Evolutionary conservation across 2,888 invertebrate species (phyloP).

Genomic region (Nebria brevicollis): DNA sequence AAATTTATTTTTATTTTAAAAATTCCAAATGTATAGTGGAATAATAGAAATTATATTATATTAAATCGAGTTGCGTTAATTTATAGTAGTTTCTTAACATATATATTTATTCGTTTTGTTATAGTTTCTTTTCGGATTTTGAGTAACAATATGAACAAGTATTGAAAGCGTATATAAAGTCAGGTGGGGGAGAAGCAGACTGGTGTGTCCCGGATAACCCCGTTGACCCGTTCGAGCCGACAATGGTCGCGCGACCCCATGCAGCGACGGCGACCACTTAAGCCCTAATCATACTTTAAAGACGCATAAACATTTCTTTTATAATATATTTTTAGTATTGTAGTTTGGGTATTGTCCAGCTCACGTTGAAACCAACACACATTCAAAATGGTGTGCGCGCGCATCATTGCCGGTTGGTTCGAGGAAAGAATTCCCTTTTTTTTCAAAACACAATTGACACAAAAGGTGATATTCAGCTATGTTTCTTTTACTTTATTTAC

Average conservation of each 20-base stretch:
- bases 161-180: not conserved
- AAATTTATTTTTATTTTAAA: no score
- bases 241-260: conserved; percentile 52
- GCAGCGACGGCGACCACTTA: conserved; percentile 54
- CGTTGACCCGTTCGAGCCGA: conserved; percentile 26
- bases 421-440: conserved; percentile 11
- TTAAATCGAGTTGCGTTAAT: no score
- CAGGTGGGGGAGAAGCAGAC: not conserved
- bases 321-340: conserved; percentile 37
- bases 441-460: conserved; percentile 24
- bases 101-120: no score
- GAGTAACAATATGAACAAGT: not conserved
- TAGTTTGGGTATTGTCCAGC: conserved; percentile 11
- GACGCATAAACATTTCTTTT: conserved; percentile 44
- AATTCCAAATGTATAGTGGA: no score
- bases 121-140: conserved; percentile 1
- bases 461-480: conserved; percentile 11
- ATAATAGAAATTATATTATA: no score
- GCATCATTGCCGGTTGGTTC: not conserved
- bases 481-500: conserved; percentile 2
- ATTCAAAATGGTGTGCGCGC: not conserved
- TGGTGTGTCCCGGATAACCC: conserved; percentile 16
- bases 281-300: conserved; percentile 48
- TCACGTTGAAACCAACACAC: conserved; percentile 3
- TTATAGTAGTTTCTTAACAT: no score